Base-by-base conservation (phyloP, 2,797 vertebrate species). In the Pyrocephalus nanus region DNA sequence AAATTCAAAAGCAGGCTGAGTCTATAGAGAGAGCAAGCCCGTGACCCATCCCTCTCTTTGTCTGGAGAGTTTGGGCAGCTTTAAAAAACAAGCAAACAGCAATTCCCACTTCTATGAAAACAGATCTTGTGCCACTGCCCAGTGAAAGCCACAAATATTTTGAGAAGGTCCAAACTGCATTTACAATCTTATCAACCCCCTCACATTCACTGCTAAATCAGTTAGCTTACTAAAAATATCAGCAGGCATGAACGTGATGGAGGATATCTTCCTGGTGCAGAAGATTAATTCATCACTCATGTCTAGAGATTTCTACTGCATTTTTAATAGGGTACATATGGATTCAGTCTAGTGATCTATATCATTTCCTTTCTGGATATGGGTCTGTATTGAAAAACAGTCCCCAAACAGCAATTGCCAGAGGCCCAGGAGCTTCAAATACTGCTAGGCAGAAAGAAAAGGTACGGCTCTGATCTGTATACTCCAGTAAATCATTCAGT, bases 301-400 rank as follows among this genome's bases (percentile, higher is more conserved):
- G 2, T 83, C 72, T 62, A 65, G 40, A 88, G 54, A 86, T 29
- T 75, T 78, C 76, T 64, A 60, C 23, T 81, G 58, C 51, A 36
- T 81, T 96, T 93, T 88, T 84, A 93, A 67, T 79, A 85, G 60
- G 64, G 60, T 45, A 76, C 66, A 90, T 73, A 90, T 15, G 40
- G 82, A 95, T 55, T 45, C 40, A 88, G 29, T 57, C 76, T 30
- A 70, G 66, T 23, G 36, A 91, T 71, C 82, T 78, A 23, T 36
- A 82, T 34, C 3, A 76, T 27, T 64, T 86, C 60, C 64, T 76
- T 90, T 85, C 73, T 92, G 48, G 55, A 62, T 90, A 90, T 11
- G 29, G 48, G 55, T 88, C 64, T 84, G n/a, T 23, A 90, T 15
- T 8, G 13, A 90, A 93, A 88, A 90, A 67, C 80, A 55, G 60